Evolutionary conservation across 2,888 invertebrate genomes (phyloP).

Genomic region (Idaea straminata): DNA sequence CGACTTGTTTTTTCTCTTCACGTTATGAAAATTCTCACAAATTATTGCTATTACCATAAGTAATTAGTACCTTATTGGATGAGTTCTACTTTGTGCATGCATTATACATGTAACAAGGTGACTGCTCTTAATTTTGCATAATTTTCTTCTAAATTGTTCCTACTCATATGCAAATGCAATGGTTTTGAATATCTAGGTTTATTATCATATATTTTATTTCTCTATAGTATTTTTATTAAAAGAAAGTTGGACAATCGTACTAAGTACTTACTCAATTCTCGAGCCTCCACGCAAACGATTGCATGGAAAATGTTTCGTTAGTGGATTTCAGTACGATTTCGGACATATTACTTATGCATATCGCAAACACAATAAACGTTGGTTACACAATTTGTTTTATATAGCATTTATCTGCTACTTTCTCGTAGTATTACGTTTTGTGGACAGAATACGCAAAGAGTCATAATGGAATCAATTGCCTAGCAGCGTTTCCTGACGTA

Average conservation of each 20-base stretch:
- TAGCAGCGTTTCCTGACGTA: too few species aligned
- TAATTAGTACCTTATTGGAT: slow-evolving; percentile 1
- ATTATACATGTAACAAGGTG: neutral
- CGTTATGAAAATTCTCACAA: neutral
- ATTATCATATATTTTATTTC: neutral
- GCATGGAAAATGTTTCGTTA: neutral
- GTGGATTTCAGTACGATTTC: neutral
- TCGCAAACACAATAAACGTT: neutral
- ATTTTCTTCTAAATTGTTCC: neutral
- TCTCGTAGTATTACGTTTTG: neutral
- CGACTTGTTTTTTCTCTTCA: neutral
- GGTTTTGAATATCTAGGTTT: neutral
- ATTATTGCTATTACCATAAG: neutral
- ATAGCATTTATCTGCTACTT: neutral
- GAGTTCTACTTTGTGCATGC: neutral
- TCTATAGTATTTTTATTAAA: neutral
- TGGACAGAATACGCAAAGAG: too few species aligned
- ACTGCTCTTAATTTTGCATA: neutral
- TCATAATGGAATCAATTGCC: too few species aligned
- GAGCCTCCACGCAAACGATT: neutral
- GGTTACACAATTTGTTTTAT: neutral
- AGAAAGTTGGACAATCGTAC: neutral
- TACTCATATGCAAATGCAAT: neutral
- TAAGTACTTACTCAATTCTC: neutral
- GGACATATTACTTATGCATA: neutral